Evolutionary conservation across 2,888 invertebrate species (phyloP).

Genomic region (Ormyrus thymus): DNA sequence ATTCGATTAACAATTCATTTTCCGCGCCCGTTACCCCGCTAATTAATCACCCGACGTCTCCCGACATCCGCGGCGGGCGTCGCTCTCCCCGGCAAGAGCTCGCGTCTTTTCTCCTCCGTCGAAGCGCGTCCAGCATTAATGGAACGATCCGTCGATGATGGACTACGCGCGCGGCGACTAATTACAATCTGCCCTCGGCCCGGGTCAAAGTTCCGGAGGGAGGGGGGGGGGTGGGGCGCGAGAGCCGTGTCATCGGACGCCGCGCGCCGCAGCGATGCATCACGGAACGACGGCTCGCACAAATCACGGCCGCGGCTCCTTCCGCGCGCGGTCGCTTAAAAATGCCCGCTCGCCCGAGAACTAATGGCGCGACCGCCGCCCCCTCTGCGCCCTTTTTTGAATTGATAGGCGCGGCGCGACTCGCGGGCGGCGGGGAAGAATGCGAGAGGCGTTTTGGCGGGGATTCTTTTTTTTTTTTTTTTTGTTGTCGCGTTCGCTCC

Average conservation of each 20-base stretch:
- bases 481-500: background rate
- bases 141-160: constrained; percentile 8
- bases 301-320: constrained; percentile 25
- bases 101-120: background rate
- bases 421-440: no score
- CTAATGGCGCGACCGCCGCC: no score
- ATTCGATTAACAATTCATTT: no score
- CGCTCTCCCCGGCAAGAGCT: no score
- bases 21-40: no score
- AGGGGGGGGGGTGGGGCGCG: no score
- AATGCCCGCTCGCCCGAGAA: background rate
- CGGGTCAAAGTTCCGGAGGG: no score
- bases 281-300: constrained; percentile 65
- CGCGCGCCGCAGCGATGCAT: constrained; percentile 72
- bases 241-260: constrained; percentile 64
- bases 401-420: no score
- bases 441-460: background rate
- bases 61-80: no score
- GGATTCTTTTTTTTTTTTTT: background rate
- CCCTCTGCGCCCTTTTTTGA: no score
- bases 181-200: constrained; percentile 17
- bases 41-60: no score
- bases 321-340: background rate
- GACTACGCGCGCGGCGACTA: constrained; percentile 14
- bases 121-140: background rate